phyloP scores from a whole-genome alignment of 1,140 invertebrate genomes.

The Philotrypesis tridentata region DNA sequence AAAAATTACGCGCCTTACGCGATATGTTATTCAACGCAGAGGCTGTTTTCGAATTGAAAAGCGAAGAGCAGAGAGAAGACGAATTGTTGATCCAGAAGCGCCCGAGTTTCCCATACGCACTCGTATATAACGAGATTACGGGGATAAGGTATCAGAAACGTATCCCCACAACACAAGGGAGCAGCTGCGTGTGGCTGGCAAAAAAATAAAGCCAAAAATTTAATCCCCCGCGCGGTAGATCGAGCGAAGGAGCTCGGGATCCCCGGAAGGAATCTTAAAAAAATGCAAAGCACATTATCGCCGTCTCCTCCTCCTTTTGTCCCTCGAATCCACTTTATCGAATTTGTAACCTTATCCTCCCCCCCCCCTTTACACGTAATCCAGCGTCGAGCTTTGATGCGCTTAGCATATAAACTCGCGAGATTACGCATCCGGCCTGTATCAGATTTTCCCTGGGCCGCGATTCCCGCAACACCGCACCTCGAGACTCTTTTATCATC shows the following conservation, averaged over 20 bases:
- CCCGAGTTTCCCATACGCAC: no score
- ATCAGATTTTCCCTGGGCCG: constrained; percentile 31
- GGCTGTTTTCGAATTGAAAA: no score
- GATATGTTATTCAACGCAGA: no score
- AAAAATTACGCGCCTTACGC: no score
- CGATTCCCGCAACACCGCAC: neutral
- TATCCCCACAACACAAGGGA: no score
- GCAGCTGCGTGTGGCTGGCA: neutral
- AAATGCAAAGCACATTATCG: constrained; percentile 32
- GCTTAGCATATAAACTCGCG: constrained; percentile 39
- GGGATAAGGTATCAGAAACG: neutral
- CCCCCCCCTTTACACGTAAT: neutral
- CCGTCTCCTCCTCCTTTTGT: neutral
- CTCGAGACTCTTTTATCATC: constrained; percentile 45
- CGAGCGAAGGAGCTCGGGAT: no score
- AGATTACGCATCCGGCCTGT: constrained; percentile 38
- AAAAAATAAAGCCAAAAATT: neutral
- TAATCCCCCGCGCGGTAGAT: neutral
- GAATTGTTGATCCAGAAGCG: neutral
- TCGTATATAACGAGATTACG: neutral
- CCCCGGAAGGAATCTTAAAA: neutral
- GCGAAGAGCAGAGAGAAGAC: no score
- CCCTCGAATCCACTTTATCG: constrained; percentile 26
- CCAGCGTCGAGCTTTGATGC: constrained; percentile 23
- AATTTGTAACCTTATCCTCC: constrained; percentile 33